These are phyloP conservation scores for Lamprotornis superbus DNA, from an alignment of 2,113 vertebrate genomes.

Conservation along the genomic window DNA sequence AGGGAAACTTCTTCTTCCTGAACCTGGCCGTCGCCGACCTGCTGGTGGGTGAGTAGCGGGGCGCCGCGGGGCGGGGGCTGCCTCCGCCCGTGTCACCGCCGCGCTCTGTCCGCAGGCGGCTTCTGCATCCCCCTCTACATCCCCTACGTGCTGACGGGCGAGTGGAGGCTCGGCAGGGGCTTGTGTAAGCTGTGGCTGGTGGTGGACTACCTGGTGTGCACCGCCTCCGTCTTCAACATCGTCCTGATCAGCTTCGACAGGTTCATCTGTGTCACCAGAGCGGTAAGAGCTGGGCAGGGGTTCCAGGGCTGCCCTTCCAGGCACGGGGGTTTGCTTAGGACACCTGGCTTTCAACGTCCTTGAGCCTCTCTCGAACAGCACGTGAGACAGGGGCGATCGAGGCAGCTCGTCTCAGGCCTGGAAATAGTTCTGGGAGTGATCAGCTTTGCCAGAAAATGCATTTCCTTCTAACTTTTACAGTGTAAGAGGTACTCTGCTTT, in stretches of 20 bases:
- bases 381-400: rapidly evolving
- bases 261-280: slow-evolving; percentile 75
- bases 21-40: slow-evolving; percentile 79
- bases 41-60: slow-evolving; percentile 73
- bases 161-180: slow-evolving; percentile 72
- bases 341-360: rapidly evolving
- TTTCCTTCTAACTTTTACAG: neutral
- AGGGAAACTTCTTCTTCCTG: slow-evolving; percentile 80
- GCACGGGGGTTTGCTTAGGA: neutral
- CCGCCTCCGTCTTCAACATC: slow-evolving; percentile 77
- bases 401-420: neutral
- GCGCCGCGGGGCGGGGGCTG: neutral
- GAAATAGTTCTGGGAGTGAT: neutral
- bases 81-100: neutral
- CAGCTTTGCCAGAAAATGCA: neutral
- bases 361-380: neutral
- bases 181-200: slow-evolving; percentile 78
- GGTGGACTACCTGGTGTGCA: slow-evolving; percentile 77
- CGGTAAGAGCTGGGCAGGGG: slow-evolving; percentile 45
- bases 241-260: slow-evolving; percentile 80
- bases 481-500: neutral
- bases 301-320: neutral
- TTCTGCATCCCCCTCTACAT: slow-evolving; percentile 81
- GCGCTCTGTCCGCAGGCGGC: slow-evolving; percentile 54
- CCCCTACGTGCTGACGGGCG: slow-evolving; percentile 74